A percentile compares a stretch with the other conserved stretches of the same genome.
Evolutionary conservation across 1,140 invertebrate species (phyloP).

Genomic region (Helicoverpa armigera): DNA sequence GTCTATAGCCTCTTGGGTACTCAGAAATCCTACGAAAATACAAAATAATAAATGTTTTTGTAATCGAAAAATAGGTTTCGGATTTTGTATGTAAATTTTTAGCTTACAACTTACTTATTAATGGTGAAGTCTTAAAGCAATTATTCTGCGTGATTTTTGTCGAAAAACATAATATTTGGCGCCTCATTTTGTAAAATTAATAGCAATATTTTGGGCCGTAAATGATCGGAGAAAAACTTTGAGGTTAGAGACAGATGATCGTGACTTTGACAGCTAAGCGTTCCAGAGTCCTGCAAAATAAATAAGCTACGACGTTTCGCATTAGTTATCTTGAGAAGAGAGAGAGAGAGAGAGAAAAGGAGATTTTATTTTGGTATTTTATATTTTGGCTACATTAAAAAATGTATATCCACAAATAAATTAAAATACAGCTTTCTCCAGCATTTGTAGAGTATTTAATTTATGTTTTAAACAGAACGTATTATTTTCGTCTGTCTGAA

Average conservation of each 20-base stretch:
- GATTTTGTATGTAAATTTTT: neutral
- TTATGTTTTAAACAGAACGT: no score
- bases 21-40: conserved; percentile 77
- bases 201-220: conserved; percentile 29
- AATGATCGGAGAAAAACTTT: conserved; percentile 41
- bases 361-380: no score
- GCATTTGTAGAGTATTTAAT: no score
- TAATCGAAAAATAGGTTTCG: neutral
- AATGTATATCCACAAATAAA: no score
- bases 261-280: conserved; percentile 20
- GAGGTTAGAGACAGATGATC: conserved; percentile 53
- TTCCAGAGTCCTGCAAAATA: neutral
- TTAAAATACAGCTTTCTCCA: no score
- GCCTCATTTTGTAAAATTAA: conserved; percentile 57
- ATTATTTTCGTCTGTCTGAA: no score
- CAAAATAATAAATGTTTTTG: conserved; percentile 22
- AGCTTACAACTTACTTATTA: conserved; percentile 49
- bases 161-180: conserved; percentile 54
- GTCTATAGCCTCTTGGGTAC: conserved; percentile 78
- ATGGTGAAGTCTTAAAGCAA: conserved; percentile 32
- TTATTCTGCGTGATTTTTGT: conserved; percentile 49
- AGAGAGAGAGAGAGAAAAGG: no score
- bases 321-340: neutral
- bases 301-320: neutral
- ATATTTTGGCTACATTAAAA: no score